Conservation (phyloP, 2,113 vertebrate genomes). For the Phalacrocorax aristotelis region DNA sequence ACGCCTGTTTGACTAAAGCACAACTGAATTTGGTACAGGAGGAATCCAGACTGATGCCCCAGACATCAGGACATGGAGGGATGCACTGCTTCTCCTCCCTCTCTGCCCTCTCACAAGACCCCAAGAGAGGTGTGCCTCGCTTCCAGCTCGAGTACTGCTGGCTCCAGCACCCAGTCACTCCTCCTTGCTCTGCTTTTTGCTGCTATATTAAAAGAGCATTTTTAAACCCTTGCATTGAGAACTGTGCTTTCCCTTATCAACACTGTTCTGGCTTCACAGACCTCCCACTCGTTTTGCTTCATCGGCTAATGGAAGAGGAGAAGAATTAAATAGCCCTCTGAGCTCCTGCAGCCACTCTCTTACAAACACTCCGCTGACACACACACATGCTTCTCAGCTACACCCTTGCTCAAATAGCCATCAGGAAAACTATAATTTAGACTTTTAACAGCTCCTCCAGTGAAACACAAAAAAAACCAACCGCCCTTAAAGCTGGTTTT, state of each 20-base stretch:
- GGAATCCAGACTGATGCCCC: rapidly evolving
- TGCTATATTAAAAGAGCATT: neutral
- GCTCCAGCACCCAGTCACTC: neutral
- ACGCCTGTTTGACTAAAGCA: neutral
- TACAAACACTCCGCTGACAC: neutral
- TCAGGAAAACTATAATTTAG: conserved; percentile 8
- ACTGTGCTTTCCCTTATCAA: conserved; percentile 28
- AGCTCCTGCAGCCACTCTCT: neutral
- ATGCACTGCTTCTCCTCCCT: rapidly evolving
- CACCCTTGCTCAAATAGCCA: neutral
- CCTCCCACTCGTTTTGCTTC: conserved; percentile 46
- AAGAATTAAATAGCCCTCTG: conserved; percentile 3
- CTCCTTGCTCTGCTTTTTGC: neutral
- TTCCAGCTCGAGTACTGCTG: neutral
- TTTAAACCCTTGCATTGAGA: neutral
- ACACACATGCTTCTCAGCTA: neutral
- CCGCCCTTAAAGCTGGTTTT: conserved; percentile 9
- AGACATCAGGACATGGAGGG: rapidly evolving
- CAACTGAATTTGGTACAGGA: neutral
- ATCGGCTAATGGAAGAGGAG: conserved; percentile 18
- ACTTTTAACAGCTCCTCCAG: conserved; percentile 16
- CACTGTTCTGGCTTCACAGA: conserved; percentile 11
- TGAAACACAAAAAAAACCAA: neutral
- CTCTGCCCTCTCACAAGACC: neutral
- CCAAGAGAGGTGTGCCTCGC: rapidly evolving